Base-by-base conservation (phyloP, 2,888 invertebrate species). In the Heliconius aoede region DNA sequence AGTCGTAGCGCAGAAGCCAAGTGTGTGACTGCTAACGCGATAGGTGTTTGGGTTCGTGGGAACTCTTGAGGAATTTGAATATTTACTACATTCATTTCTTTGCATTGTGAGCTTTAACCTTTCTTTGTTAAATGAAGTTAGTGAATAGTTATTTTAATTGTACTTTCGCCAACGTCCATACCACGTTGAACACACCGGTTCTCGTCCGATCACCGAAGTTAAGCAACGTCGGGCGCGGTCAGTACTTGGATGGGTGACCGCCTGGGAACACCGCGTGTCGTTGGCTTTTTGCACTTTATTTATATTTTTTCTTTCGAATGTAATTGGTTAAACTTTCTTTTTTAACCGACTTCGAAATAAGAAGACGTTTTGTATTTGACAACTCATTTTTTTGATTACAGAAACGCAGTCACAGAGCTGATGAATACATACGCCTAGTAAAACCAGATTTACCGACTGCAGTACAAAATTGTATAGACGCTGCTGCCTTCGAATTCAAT, bases 341-440 rank as follows among this genome's bases (percentile, higher is more conserved):
- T 18, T 26, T 36, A 67, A 55, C n/a, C 55, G n/a, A n/a, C 55
- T n/a, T 55, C 11, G 3, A 9, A 55, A n/a, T 55, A n/a, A 11
- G 3, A 55, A 4, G n/a, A 3, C 15, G 15, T n/a, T 46, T 46
- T 55, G 8, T 46, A n/a, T n/a, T 55, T 55, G 55, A n/a, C 9
- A 40, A 0, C 13, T 40, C 40, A 24, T 58, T 24, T 69, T 51
- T 15, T 62, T 72, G 9, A 8, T 55, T 78, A 76, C 9, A 97
- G 95, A 97, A 97, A 93, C 96, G 97, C 78, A 98, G 98, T 84
- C 98, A 99, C 89, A 96, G 97, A 86, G 98, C 99, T 0, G 98
- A 99, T 89, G 99, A 99, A 86, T 99, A 99, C 89, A 97, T 99
- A 76, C 96, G 97, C 78, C 95, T 98, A 77, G 97, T 99, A 24